Conservation (phyloP, 37 sponge, comb jelly and placozoan species). For the Hormiphora californensis region DNA sequence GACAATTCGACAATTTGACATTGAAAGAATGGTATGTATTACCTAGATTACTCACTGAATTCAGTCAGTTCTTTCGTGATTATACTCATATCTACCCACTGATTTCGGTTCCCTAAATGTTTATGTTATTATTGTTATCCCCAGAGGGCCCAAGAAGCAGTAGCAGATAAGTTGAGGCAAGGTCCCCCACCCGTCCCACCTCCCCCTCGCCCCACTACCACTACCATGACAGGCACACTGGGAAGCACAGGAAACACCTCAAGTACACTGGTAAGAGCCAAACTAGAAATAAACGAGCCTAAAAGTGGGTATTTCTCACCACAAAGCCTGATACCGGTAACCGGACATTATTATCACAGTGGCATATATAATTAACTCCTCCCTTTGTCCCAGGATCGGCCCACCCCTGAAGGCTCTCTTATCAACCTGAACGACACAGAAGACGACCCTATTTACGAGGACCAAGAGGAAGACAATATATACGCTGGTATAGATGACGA, state of each 20-base stretch:
- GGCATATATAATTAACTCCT: too few relatives aligned
- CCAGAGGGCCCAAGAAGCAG: conserved; percentile 35
- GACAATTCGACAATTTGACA: not conserved
- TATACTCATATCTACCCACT: too few relatives aligned
- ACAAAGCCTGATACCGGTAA: too few relatives aligned
- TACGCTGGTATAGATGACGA: not conserved
- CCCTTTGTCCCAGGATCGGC: not conserved
- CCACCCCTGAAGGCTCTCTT: not conserved
- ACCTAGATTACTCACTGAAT: not conserved
- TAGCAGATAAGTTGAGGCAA: not conserved
- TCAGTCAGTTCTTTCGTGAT: too few relatives aligned
- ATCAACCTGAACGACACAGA: not conserved
- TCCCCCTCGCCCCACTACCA: conserved; percentile 43
- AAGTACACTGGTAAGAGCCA: too few relatives aligned
- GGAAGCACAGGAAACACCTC: too few relatives aligned
- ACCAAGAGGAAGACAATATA: not conserved
- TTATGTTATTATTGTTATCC: too few relatives aligned
- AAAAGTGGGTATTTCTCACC: too few relatives aligned
- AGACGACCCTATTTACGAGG: conserved; percentile 30
- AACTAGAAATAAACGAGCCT: too few relatives aligned
- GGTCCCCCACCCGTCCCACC: conserved; percentile 23
- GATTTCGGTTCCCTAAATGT: too few relatives aligned
- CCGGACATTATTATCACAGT: too few relatives aligned
- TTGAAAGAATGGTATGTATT: not conserved
- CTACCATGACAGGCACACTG: too few relatives aligned